Conservation (phyloP, 2,888 invertebrate genomes). For the Chrysopilus asiliformis region DNA sequence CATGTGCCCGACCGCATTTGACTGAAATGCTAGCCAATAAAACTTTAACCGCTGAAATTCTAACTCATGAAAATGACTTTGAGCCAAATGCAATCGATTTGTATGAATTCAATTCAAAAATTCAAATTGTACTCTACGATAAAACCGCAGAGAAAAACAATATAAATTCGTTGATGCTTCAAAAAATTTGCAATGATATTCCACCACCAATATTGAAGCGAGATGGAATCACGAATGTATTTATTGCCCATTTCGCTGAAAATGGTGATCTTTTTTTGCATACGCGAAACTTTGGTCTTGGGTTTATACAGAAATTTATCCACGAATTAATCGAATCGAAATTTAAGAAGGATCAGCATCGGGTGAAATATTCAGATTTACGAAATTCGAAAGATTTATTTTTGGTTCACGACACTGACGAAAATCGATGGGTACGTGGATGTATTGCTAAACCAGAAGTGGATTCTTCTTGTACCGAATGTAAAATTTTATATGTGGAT, state of each 20-base stretch:
- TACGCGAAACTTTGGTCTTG: constrained; percentile 25
- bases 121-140: constrained; percentile 49
- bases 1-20: constrained; percentile 28
- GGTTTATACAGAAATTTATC: constrained; percentile 29
- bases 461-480: too few species aligned
- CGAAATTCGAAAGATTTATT: constrained; percentile 35
- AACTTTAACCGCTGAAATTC: constrained; percentile 44
- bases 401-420: constrained; percentile 35
- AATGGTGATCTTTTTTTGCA: constrained; percentile 32
- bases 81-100: constrained; percentile 17
- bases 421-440: constrained; percentile 37
- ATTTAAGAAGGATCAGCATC: constrained; percentile 28
- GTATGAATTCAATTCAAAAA: constrained; percentile 36
- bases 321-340: constrained; percentile 25
- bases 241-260: constrained; percentile 28
- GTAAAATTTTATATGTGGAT: constrained; percentile 41
- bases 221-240: constrained; percentile 25
- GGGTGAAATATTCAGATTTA: constrained; percentile 23
- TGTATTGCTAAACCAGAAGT: constrained; percentile 27
- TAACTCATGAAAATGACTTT: constrained; percentile 28
- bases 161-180: constrained; percentile 46
- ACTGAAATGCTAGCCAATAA: constrained; percentile 38
- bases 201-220: constrained; percentile 27
- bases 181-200: constrained; percentile 38
- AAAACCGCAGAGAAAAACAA: constrained; percentile 51